phyloP scores from a whole-genome alignment of 2,113 vertebrate genomes.

The Rhabdomys dilectus region DNA sequence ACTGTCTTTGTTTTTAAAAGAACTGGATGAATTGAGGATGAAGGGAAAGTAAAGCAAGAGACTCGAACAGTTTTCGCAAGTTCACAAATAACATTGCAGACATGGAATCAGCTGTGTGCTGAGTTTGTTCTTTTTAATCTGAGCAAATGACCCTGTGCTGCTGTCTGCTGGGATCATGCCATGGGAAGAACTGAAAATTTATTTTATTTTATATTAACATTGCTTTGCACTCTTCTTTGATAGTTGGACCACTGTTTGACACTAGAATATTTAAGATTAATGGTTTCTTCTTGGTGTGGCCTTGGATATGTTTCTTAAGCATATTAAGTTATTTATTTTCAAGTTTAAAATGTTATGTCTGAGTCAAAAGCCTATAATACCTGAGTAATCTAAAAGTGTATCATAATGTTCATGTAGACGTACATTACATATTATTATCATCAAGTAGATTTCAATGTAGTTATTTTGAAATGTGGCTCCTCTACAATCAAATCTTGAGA shows the following conservation, averaged over 20 bases:
- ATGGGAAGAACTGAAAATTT: not conserved
- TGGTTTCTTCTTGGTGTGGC: not conserved
- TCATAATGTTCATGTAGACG: not conserved
- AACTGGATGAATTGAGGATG: not conserved
- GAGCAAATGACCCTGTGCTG: not conserved
- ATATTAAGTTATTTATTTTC: constrained; percentile 9
- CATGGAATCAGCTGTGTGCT: constrained; percentile 12
- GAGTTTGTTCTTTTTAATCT: constrained; percentile 23
- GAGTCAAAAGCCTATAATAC: not conserved
- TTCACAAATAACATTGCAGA: constrained; percentile 16
- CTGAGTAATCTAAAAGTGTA: not conserved
- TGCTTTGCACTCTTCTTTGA: not conserved
- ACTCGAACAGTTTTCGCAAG: not conserved
- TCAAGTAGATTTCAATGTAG: not conserved
- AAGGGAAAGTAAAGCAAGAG: not conserved
- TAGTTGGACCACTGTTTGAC: not conserved
- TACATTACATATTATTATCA: not conserved
- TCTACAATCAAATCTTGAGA: not conserved
- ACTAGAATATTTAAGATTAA: constrained; percentile 4
- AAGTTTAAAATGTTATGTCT: constrained; percentile 46
- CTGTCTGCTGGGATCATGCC: not conserved
- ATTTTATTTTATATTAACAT: constrained; percentile 29
- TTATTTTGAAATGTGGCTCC: constrained; percentile 27
- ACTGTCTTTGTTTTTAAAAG: not conserved
- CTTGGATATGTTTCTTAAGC: not conserved